Evolutionary conservation across 1,140 invertebrate species (phyloP).

Genomic region (Tribolium madens): DNA sequence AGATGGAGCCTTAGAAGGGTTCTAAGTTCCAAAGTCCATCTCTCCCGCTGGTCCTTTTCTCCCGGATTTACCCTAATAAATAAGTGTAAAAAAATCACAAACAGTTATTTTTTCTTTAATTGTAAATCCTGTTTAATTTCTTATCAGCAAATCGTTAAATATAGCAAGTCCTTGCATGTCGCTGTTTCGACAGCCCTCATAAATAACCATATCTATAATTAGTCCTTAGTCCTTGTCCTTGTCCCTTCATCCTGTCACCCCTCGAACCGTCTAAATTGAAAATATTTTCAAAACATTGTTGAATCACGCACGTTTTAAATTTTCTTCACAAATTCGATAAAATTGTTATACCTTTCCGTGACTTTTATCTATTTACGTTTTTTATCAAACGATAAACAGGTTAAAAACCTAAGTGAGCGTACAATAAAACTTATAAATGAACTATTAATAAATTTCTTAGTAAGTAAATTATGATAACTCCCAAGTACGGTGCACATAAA

Average conservation of each 20-base stretch:
- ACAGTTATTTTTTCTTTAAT: no score
- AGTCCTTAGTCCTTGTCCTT: constrained; percentile 1
- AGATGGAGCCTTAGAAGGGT: no score
- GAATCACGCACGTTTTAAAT: constrained; percentile 17
- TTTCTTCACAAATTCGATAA: constrained; percentile 4
- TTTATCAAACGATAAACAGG: constrained; percentile 29
- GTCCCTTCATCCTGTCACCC: neutral
- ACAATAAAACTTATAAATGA: constrained; percentile 43
- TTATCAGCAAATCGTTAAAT: neutral
- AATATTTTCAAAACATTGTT: neutral
- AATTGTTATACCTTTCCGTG: constrained; percentile 4
- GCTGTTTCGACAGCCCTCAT: constrained; percentile 1
- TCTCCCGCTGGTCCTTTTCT: no score
- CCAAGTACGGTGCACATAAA: constrained; percentile 36
- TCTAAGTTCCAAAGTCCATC: no score
- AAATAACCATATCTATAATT: constrained; percentile 10
- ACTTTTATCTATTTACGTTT: constrained; percentile 38
- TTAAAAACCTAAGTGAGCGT: constrained; percentile 34
- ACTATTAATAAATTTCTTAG: constrained; percentile 44
- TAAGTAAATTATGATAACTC: constrained; percentile 45
- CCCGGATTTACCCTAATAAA: no score
- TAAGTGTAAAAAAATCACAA: no score
- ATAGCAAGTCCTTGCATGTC: constrained; percentile 10
- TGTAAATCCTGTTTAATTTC: no score
- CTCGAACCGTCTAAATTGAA: neutral